Percentiles rank a stretch among this genome's conserved stretches.
Conservation (phyloP, 2,113 vertebrate species). For the Lophius piscatorius region DNA sequence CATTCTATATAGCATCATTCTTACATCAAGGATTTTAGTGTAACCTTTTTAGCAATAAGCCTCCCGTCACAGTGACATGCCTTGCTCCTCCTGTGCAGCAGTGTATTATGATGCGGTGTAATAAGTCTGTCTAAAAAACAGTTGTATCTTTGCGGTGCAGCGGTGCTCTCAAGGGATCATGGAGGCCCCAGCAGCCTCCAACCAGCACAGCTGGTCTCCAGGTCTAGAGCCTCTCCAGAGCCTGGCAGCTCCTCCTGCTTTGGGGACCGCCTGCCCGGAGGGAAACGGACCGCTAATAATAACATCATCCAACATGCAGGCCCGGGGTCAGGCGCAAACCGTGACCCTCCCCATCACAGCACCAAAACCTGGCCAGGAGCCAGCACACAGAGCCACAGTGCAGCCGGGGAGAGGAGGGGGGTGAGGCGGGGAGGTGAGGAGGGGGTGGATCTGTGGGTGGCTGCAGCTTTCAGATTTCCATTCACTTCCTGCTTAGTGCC, state of each 20-base stretch:
- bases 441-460: conserved; percentile 58
- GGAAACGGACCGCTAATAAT: conserved; percentile 87
- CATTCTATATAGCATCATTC: too few relatives aligned
- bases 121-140: conserved; percentile 21
- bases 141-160: conserved; percentile 60
- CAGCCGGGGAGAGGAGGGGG: conserved; percentile 64
- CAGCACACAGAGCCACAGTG: conserved; percentile 72
- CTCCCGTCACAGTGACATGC: background rate
- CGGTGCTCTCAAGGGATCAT: conserved; percentile 46
- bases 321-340: conserved; percentile 85
- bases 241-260: conserved; percentile 70
- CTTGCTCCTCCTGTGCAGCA: conserved; percentile 14
- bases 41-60: too few relatives aligned
- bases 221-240: conserved; percentile 77
- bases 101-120: conserved; percentile 27
- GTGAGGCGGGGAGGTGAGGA: conserved; percentile 29
- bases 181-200: conserved; percentile 65
- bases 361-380: conserved; percentile 85
- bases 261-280: conserved; percentile 84
- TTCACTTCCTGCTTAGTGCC: conserved; percentile 70
- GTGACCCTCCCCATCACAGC: conserved; percentile 85
- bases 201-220: conserved; percentile 82
- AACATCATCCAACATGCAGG: conserved; percentile 90
- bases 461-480: conserved; percentile 52
- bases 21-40: too few relatives aligned